These are phyloP conservation scores for Rhabdomys dilectus DNA, from an alignment of 2,113 vertebrate genomes.

Conservation along the genomic window DNA sequence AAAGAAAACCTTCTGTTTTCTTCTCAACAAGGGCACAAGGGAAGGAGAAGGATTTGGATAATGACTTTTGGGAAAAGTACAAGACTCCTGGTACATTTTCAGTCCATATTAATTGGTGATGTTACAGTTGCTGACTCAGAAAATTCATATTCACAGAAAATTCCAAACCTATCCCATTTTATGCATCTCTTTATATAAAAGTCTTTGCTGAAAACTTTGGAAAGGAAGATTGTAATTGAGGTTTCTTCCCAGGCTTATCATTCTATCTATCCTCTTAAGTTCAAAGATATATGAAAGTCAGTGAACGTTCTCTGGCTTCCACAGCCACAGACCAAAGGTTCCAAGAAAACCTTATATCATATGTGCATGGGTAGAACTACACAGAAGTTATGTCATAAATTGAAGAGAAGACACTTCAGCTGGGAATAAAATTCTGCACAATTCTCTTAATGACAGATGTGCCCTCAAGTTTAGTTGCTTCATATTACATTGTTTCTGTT, in stretches of 20 bases:
- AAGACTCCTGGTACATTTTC: background rate
- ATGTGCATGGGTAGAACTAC: rapidly evolving
- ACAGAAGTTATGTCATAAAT: background rate
- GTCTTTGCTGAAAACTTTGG: background rate
- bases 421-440: background rate
- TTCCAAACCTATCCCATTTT: background rate
- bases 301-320: background rate
- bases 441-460: background rate
- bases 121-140: background rate
- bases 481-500: background rate
- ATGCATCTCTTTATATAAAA: background rate
- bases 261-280: background rate
- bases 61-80: background rate
- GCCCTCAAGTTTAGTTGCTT: background rate
- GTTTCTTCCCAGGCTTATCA: background rate
- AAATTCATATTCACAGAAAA: constrained; percentile 28
- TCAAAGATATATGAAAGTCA: background rate
- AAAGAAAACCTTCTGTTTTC: background rate
- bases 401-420: background rate
- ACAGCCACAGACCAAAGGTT: background rate
- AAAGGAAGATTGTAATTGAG: background rate
- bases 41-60: background rate
- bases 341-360: background rate
- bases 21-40: background rate
- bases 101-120: background rate